Conservation (phyloP, 2,888 invertebrate species). For the Iselma pallidipennis region DNA sequence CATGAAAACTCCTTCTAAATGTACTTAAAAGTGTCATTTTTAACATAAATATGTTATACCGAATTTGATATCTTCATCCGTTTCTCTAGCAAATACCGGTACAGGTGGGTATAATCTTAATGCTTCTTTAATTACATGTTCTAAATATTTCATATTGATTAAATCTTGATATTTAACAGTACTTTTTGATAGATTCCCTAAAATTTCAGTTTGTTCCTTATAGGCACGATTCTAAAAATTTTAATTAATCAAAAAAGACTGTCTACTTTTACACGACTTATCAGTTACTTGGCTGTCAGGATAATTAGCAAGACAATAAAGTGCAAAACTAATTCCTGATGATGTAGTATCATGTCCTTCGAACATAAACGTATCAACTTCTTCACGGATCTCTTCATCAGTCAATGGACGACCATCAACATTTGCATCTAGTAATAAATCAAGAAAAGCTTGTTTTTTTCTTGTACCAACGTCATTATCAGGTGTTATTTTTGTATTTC, state of each 20-base stretch:
- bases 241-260: background rate
- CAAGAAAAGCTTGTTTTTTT: conserved; percentile 68
- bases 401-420: conserved; percentile 63
- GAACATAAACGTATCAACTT: no score
- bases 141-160: conserved; percentile 22
- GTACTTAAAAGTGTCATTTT: no score
- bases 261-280: conserved; percentile 4
- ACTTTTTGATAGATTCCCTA: no score
- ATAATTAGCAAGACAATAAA: no score
- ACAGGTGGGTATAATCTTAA: background rate
- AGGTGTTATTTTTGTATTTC: no score
- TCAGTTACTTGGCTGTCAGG: conserved; percentile 35
- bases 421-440: conserved; percentile 65
- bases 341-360: no score
- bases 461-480: conserved; percentile 57
- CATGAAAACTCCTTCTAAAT: no score
- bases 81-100: background rate
- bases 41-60: no score
- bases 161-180: no score
- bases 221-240: conserved; percentile 45
- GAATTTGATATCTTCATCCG: no score
- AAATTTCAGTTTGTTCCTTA: conserved; percentile 47
- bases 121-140: conserved; percentile 17
- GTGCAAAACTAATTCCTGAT: no score
- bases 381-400: conserved; percentile 65